Conservation (phyloP, 1,140 invertebrate genomes). For the Contarinia nasturtii region DNA sequence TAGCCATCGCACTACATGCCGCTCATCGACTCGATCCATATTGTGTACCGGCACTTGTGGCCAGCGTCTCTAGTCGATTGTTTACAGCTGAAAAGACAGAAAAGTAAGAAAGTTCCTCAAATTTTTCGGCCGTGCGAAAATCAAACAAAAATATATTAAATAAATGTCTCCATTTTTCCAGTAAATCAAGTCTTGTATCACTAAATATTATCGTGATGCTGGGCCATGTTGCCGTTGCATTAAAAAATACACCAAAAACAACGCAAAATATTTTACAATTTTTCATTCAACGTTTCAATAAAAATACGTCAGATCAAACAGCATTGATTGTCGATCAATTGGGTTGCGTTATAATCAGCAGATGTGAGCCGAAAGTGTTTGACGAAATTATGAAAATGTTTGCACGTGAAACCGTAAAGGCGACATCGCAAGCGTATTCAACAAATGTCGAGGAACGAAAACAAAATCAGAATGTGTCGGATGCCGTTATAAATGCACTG, state of each 20-base stretch:
- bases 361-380: slow-evolving; percentile 66
- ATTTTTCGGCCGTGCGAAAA: no score
- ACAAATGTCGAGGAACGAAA: slow-evolving; percentile 42
- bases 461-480: slow-evolving; percentile 57
- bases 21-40: slow-evolving; percentile 71
- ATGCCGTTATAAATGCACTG: slow-evolving; percentile 84
- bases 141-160: neutral
- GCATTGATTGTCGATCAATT: slow-evolving; percentile 91
- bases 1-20: slow-evolving; percentile 82
- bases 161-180: slow-evolving; percentile 23
- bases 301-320: slow-evolving; percentile 72
- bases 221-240: slow-evolving; percentile 86
- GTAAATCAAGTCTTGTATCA: slow-evolving; percentile 75
- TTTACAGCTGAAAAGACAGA: slow-evolving; percentile 77
- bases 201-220: slow-evolving; percentile 94
- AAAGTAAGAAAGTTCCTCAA: slow-evolving; percentile 25
- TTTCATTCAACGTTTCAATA: slow-evolving; percentile 89
- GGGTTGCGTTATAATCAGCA: slow-evolving; percentile 90
- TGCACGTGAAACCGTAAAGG: slow-evolving; percentile 83
- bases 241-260: slow-evolving; percentile 81
- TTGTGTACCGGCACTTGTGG: slow-evolving; percentile 84
- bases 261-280: slow-evolving; percentile 92
- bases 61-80: slow-evolving; percentile 82
- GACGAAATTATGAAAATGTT: slow-evolving; percentile 98
- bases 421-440: slow-evolving; percentile 74